These are phyloP conservation scores for Mungos mungo DNA, from an alignment of 2,113 vertebrate species.

Conservation along the genomic window DNA sequence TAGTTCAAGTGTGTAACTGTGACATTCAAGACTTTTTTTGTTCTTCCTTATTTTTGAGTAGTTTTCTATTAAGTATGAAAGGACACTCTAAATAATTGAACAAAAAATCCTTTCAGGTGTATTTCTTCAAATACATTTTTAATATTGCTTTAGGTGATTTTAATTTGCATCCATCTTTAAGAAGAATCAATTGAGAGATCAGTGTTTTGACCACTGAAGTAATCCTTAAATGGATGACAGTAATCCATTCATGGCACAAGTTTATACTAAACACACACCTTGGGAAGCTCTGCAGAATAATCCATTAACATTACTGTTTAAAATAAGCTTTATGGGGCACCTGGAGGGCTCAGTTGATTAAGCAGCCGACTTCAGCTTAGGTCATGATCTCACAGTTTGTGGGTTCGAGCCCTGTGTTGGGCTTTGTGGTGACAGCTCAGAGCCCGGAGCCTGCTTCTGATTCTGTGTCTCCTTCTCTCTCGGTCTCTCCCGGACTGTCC, in stretches of 20 bases:
- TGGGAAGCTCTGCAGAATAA: background rate
- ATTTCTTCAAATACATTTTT: background rate
- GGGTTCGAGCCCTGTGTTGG: too few relatives aligned
- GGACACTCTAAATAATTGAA: background rate
- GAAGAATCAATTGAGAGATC: background rate
- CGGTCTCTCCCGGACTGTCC: too few relatives aligned
- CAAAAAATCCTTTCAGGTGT: background rate
- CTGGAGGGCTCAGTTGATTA: too few relatives aligned
- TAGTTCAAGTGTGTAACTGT: background rate
- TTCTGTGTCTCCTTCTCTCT: too few relatives aligned
- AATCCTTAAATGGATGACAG: conserved; percentile 9
- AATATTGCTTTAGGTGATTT: background rate
- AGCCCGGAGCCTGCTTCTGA: too few relatives aligned
- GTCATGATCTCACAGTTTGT: too few relatives aligned
- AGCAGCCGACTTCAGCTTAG: too few relatives aligned
- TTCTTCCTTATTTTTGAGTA: background rate
- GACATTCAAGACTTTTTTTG: background rate
- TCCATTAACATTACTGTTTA: background rate
- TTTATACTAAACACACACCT: background rate
- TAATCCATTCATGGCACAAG: background rate
- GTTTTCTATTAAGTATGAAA: background rate
- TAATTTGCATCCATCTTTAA: conserved; percentile 7
- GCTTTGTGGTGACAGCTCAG: too few relatives aligned
- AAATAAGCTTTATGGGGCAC: background rate
- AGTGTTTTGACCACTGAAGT: background rate